These are phyloP conservation scores for Nothocercus julius DNA, from an alignment of 2,113 vertebrate genomes.

Conservation along the genomic window DNA sequence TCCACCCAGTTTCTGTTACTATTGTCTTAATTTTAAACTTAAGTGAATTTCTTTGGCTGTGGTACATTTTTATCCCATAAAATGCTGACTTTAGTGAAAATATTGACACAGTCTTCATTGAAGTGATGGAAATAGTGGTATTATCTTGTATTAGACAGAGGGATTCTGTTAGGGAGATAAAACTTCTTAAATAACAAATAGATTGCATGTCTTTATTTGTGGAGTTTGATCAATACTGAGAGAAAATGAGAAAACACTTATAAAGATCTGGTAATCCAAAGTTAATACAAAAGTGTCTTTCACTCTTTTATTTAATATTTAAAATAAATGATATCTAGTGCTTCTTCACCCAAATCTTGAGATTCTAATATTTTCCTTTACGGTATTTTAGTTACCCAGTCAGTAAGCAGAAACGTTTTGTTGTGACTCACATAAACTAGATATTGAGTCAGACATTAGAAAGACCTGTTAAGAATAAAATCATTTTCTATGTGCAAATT, in stretches of 20 bases:
- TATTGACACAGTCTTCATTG: conserved; percentile 48
- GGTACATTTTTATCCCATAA: background rate
- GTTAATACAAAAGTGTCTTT: background rate
- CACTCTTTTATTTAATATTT: background rate
- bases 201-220: background rate
- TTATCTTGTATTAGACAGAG: conserved; percentile 23
- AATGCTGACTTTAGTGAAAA: conserved; percentile 51
- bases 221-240: background rate
- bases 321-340: background rate
- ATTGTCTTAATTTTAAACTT: conserved; percentile 17
- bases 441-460: background rate
- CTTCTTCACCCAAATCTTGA: background rate
- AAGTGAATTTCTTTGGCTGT: conserved; percentile 24
- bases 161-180: conserved; percentile 19
- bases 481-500: background rate
- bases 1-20: conserved; percentile 11
- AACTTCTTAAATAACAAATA: conserved; percentile 3
- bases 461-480: background rate
- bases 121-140: background rate
- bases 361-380: background rate
- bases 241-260: background rate
- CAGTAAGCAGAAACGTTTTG: background rate
- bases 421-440: background rate
- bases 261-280: background rate
- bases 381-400: background rate